phyloP scores from a whole-genome alignment of 2,888 invertebrate species.

The Therioaphis trifolii region DNA sequence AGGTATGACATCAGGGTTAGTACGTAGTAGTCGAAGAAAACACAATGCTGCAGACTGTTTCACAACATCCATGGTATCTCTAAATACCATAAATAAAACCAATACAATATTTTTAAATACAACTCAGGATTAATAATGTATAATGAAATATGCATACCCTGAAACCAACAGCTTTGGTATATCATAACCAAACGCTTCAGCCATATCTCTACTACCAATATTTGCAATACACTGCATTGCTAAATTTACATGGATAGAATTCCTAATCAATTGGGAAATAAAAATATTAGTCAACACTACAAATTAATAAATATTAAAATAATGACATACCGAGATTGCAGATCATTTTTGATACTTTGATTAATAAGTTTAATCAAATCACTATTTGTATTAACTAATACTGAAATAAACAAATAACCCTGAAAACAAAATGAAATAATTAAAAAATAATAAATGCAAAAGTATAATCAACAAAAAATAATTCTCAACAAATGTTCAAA shows the following conservation, averaged over 20 bases:
- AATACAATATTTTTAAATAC: not conserved
- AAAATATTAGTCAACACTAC: not conserved
- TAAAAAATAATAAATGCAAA: not conserved
- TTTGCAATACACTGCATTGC: slow-evolving; percentile 99
- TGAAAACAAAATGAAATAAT: slow-evolving; percentile 70
- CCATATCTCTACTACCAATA: slow-evolving; percentile 99
- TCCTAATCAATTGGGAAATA: slow-evolving; percentile 70
- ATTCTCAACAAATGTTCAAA: not conserved
- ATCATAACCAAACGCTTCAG: slow-evolving; percentile 98
- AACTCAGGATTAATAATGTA: too few species aligned
- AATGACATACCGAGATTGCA: slow-evolving; percentile 78
- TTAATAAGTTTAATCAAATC: slow-evolving; percentile 99
- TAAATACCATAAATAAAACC: slow-evolving; percentile 68
- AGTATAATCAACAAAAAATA: not conserved
- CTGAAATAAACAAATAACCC: slow-evolving; percentile 99
- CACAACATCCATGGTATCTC: slow-evolving; percentile 98
- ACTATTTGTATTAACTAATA: slow-evolving; percentile 97
- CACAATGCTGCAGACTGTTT: slow-evolving; percentile 99
- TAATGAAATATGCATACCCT: slow-evolving; percentile 74
- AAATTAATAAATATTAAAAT: not conserved
- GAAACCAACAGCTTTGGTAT: slow-evolving; percentile 98
- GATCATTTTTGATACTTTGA: slow-evolving; percentile 98
- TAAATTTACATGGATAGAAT: slow-evolving; percentile 98
- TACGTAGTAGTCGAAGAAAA: slow-evolving; percentile 90
- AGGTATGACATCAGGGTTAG: slow-evolving; percentile 95